Conservation (phyloP, 2,888 invertebrate genomes). For the Gasteruption jaculator region DNA sequence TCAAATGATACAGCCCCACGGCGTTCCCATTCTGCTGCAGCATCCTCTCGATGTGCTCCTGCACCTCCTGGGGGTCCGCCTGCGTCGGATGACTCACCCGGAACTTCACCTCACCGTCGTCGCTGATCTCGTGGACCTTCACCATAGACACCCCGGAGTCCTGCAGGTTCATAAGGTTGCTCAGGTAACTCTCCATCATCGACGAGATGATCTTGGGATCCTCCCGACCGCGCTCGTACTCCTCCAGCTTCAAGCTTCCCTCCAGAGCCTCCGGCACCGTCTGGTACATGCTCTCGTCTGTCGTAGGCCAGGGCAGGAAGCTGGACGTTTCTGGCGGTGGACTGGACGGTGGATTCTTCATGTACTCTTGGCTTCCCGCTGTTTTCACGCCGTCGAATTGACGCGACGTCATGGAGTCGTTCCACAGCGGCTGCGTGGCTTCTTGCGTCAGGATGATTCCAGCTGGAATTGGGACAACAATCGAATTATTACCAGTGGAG, state of each 20-base stretch:
- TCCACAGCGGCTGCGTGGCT: constrained; percentile 53
- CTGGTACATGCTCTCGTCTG: constrained; percentile 39
- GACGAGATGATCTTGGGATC: constrained; percentile 61
- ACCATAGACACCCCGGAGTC: constrained; percentile 29
- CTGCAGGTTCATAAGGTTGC: constrained; percentile 43
- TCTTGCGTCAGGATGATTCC: constrained; percentile 66
- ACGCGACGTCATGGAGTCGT: constrained; percentile 47
- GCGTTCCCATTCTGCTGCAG: constrained; percentile 34
- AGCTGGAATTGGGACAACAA: constrained; percentile 53
- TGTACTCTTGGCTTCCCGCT: constrained; percentile 48
- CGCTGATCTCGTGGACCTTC: constrained; percentile 41
- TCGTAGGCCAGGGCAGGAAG: constrained; percentile 44
- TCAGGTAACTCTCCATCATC: constrained; percentile 60
- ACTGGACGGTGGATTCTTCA: constrained; percentile 45
- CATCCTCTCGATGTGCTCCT: constrained; percentile 36
- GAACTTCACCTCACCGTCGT: constrained; percentile 40
- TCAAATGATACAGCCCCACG: constrained; percentile 40
- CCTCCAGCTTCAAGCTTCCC: constrained; percentile 65
- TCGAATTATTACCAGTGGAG: too few species aligned
- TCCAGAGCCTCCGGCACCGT: constrained; percentile 68
- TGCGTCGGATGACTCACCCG: constrained; percentile 40
- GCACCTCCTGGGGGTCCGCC: constrained; percentile 32
- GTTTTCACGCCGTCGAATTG: constrained; percentile 59
- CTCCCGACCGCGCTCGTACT: constrained; percentile 61
- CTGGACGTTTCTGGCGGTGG: constrained; percentile 44